Conservation (phyloP, 2,888 invertebrate genomes). For the Monoplex corrugatus region DNA sequence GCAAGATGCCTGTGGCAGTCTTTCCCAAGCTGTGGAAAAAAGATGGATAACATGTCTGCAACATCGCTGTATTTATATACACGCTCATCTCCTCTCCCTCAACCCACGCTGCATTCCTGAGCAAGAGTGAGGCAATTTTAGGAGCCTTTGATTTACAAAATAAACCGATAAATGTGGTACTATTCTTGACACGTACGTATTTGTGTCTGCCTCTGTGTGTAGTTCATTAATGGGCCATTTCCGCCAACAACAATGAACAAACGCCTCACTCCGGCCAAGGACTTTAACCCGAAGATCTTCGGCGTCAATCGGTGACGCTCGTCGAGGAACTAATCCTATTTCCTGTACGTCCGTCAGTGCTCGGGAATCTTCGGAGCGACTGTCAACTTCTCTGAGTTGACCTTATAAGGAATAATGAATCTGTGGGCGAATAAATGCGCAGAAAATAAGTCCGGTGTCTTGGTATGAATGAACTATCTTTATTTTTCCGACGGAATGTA, state of each 20-base stretch:
- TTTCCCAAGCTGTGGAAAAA: no score
- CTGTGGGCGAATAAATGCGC: neutral
- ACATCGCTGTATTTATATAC: neutral
- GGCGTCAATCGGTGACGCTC: neutral
- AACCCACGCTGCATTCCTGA: neutral
- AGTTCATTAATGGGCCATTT: neutral
- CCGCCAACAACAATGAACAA: neutral
- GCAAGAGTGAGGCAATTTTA: no score
- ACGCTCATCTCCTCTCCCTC: neutral
- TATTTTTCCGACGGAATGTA: no score
- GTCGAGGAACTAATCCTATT: neutral
- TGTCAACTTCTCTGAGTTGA: neutral
- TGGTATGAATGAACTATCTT: neutral
- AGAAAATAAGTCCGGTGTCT: neutral
- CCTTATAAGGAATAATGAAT: neutral
- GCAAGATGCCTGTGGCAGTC: no score
- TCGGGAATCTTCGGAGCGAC: conserved; percentile 5
- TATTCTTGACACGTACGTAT: no score
- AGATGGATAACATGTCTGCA: no score
- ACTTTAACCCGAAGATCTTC: neutral
- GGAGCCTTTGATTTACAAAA: neutral
- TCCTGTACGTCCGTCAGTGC: neutral
- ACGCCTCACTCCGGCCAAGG: no score
- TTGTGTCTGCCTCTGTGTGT: no score
- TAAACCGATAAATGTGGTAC: neutral